Conservation (phyloP, 2,113 vertebrate genomes). For the Myotis lucifugus region DNA sequence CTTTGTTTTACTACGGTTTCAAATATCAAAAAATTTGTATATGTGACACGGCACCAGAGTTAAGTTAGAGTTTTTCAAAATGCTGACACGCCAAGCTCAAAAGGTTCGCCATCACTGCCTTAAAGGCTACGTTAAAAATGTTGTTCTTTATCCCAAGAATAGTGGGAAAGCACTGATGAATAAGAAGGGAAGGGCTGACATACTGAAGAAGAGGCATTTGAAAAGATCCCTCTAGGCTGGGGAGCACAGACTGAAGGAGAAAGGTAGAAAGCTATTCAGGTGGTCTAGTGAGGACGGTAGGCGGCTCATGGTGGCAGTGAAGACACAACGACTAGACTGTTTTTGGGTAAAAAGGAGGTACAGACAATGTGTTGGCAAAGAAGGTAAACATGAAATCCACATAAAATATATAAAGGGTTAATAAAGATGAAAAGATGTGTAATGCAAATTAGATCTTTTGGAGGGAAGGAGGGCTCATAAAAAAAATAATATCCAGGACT, state of each 20-base stretch:
- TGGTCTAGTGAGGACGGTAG: fast-evolving
- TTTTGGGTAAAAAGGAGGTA: neutral
- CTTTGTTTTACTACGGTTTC: too few relatives aligned
- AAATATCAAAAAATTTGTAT: too few relatives aligned
- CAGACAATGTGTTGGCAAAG: neutral
- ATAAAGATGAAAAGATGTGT: neutral
- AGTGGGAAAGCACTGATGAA: neutral
- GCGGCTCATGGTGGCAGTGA: neutral
- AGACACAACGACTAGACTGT: fast-evolving
- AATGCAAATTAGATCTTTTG: neutral
- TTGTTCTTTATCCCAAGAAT: neutral
- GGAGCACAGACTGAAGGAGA: neutral
- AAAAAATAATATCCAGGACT: neutral
- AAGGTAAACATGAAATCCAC: neutral
- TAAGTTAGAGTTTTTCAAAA: too few relatives aligned
- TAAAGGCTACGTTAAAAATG: neutral
- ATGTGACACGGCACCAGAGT: too few relatives aligned
- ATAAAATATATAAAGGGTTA: neutral
- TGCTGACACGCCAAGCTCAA: too few relatives aligned
- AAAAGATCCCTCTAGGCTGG: neutral
- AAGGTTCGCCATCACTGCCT: neutral
- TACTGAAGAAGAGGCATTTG: neutral
- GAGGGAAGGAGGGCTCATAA: neutral
- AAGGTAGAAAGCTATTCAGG: neutral
- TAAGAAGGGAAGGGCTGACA: neutral